A percentile compares a stretch with the other conserved stretches of the same genome.
Conservation (phyloP, 2,113 vertebrate genomes). For the Columba livia region DNA sequence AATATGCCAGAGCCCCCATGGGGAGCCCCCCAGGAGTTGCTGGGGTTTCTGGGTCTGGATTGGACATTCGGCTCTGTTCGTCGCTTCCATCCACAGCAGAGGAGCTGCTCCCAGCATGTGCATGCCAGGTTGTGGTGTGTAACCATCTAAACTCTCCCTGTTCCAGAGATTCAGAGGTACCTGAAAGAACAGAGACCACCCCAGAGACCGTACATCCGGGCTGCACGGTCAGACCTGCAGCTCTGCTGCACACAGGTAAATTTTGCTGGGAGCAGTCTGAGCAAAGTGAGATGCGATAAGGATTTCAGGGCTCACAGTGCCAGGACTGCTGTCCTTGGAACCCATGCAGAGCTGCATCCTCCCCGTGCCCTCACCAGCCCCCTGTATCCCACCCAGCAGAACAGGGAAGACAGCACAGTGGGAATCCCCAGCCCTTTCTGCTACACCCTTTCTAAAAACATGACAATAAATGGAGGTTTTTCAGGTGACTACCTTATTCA, state of each 20-base stretch:
- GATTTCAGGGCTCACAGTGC: neutral
- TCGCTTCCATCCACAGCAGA: fast-evolving
- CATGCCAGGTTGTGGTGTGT: fast-evolving
- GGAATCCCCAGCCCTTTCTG: neutral
- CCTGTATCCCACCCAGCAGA: neutral
- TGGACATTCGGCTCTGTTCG: neutral
- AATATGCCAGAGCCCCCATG: neutral
- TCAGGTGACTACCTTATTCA: neutral
- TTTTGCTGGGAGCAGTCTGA: neutral
- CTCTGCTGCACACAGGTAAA: neutral
- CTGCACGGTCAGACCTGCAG: neutral
- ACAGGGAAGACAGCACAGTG: neutral
- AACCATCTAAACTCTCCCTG: neutral
- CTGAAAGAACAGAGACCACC: neutral
- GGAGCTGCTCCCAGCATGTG: neutral
- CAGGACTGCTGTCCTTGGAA: neutral
- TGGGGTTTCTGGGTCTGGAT: neutral
- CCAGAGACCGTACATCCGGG: neutral
- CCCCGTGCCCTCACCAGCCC: too few species aligned
- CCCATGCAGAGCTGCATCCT: fast-evolving
- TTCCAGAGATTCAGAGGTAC: fast-evolving
- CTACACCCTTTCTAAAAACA: neutral
- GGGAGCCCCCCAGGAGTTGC: neutral
- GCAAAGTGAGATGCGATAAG: fast-evolving
- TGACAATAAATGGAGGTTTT: neutral